A percentile compares a stretch with the other conserved stretches of the same genome.
Conservation (phyloP, 30 jellyfish, hydroid and myxozoan genomes). For the Haliclystus octoradiatus region DNA sequence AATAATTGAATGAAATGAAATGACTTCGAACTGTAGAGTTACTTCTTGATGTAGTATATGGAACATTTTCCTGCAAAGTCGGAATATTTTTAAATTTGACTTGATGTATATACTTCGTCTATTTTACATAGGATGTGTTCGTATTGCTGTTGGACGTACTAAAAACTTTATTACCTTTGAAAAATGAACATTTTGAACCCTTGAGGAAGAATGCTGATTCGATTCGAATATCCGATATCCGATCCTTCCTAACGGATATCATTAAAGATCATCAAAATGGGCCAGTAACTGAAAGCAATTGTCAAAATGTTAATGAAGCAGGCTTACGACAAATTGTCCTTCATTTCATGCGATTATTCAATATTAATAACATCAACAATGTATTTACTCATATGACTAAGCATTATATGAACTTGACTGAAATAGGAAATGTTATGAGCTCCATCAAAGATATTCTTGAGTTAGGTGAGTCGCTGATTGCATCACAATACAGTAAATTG, state of each 20-base stretch:
- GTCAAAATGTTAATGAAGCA: background rate
- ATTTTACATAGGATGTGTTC: background rate
- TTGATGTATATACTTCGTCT: background rate
- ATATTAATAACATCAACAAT: slow-evolving; percentile 41
- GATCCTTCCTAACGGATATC: background rate
- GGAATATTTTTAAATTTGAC: no score
- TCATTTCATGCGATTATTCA: slow-evolving; percentile 78
- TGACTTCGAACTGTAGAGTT: no score
- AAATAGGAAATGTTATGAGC: slow-evolving; percentile 47
- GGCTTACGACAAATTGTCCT: slow-evolving; percentile 14
- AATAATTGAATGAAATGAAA: no score
- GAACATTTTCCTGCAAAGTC: no score
- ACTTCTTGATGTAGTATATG: no score
- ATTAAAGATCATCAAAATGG: background rate
- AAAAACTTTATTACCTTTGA: background rate
- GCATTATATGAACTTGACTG: slow-evolving; percentile 40
- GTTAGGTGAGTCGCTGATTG: slow-evolving; percentile 33
- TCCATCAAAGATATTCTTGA: slow-evolving; percentile 51
- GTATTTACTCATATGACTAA: slow-evolving; percentile 78
- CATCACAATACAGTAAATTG: background rate
- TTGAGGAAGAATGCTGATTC: background rate
- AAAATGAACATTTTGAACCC: background rate
- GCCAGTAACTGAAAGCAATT: background rate
- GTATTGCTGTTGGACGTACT: background rate
- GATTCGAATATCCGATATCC: background rate